Percentiles rank a stretch among this genome's conserved stretches.
These are phyloP conservation scores for Bradypus variegatus DNA, from an alignment of 2,797 vertebrate species.

Conservation along the genomic window DNA sequence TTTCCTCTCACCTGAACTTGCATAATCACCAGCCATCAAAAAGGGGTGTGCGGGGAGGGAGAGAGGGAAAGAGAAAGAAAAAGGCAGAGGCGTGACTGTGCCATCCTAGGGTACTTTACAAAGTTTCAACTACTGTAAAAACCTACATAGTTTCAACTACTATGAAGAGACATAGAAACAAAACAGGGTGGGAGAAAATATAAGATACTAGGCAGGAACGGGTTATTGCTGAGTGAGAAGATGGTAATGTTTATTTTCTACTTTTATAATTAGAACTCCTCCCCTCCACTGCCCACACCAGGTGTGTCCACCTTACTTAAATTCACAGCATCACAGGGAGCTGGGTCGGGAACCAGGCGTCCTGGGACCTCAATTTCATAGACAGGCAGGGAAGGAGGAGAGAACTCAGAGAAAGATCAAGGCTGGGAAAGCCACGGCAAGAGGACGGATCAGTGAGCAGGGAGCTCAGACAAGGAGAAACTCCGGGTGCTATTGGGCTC, in stretches of 20 bases:
- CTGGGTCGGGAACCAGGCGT: too few species aligned
- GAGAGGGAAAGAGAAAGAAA: neutral
- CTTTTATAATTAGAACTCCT: neutral
- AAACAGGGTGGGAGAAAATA: neutral
- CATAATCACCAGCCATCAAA: too few species aligned
- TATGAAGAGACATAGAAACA: neutral
- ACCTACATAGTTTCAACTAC: neutral
- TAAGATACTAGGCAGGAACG: neutral
- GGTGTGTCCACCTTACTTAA: too few species aligned
- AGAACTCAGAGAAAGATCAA: neutral
- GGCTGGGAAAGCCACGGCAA: too few species aligned
- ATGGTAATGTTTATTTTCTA: neutral
- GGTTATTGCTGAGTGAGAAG: neutral
- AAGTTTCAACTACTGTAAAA: neutral
- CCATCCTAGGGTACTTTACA: neutral
- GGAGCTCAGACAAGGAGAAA: neutral
- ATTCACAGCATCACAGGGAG: accelerated
- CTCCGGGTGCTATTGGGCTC: too few species aligned
- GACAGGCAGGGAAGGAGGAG: neutral
- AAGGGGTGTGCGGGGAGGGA: neutral
- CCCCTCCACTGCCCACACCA: neutral
- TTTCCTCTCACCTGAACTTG: neutral
- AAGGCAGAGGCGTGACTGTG: neutral
- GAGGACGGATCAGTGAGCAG: neutral
- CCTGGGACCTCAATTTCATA: neutral